Evolutionary conservation across 2,797 vertebrate genomes (phyloP).

Genomic region (Chiloscyllium punctatum): DNA sequence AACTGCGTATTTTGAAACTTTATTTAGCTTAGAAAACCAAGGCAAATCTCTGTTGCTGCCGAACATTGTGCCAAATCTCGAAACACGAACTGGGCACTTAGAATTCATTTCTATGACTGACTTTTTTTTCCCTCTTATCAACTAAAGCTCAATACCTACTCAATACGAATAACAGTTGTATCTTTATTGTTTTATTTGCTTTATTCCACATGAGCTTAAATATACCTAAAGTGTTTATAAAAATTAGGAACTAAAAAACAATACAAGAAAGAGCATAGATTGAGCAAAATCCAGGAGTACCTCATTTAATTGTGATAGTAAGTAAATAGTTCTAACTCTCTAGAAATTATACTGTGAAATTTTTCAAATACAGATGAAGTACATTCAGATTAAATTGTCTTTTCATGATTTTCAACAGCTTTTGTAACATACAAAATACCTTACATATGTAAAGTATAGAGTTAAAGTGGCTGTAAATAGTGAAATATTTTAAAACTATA

Average conservation of each 20-base stretch:
- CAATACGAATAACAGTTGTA: neutral
- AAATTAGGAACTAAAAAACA: neutral
- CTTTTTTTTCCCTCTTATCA: neutral
- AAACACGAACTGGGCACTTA: neutral
- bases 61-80: conserved; percentile 25
- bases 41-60: neutral
- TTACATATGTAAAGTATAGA: neutral
- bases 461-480: neutral
- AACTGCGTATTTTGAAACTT: conserved; percentile 12
- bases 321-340: neutral
- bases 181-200: neutral
- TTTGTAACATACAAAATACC: too few relatives aligned
- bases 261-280: neutral
- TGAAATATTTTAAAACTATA: conserved; percentile 1
- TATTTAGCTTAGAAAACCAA: neutral
- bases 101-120: neutral
- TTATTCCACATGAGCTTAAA: neutral
- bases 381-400: neutral
- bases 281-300: neutral
- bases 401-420: neutral
- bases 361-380: neutral
- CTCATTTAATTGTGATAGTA: neutral
- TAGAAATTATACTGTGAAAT: neutral
- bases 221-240: neutral
- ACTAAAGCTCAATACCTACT: neutral